Evolutionary conservation across 2,113 vertebrate genomes (phyloP).

Genomic region (Muntiacus reevesi): DNA sequence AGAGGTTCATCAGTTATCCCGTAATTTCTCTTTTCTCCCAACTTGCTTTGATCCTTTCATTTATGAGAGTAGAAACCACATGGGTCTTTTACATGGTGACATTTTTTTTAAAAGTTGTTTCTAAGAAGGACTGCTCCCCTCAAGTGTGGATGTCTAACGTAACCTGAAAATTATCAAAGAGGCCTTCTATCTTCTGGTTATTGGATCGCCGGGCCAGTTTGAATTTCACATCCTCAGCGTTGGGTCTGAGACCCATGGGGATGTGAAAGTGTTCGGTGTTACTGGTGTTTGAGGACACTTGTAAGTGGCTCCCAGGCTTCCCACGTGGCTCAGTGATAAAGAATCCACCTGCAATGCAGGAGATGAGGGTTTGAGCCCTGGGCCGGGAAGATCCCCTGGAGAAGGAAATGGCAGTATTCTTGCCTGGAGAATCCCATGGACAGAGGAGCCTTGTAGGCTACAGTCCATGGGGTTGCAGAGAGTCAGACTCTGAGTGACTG

Average conservation of each 20-base stretch:
- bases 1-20: not conserved
- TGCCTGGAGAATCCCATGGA: not conserved
- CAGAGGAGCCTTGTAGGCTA: not conserved
- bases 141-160: not conserved
- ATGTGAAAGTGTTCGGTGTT: not conserved
- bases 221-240: not conserved
- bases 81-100: not conserved
- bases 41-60: not conserved
- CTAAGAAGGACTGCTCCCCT: not conserved
- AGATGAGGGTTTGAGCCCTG: not conserved
- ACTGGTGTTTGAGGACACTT: not conserved
- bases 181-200: not conserved
- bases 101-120: not conserved
- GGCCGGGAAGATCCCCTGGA: rapidly evolving
- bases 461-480: not conserved
- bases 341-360: not conserved
- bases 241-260: not conserved
- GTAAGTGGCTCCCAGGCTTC: not conserved
- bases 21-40: not conserved
- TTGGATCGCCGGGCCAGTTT: not conserved
- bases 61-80: not conserved
- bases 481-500: not conserved
- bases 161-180: not conserved
- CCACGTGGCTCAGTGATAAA: not conserved
- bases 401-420: not conserved